These are phyloP conservation scores for Montipora capitata DNA, from an alignment of 92 coral and sea anemone species.

Conservation along the genomic window DNA sequence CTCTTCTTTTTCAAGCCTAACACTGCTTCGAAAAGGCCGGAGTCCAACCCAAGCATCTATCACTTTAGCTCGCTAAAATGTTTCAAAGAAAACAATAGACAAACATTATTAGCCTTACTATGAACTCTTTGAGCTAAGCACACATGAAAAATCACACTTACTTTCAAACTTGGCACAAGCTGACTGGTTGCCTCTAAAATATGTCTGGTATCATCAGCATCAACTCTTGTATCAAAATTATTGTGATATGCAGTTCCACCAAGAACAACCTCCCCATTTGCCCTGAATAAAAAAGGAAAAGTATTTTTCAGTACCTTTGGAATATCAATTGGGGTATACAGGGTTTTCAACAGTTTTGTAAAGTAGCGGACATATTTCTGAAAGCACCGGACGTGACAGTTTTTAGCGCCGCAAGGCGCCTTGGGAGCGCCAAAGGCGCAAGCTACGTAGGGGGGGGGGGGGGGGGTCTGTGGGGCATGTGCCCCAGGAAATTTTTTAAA, in stretches of 20 bases:
- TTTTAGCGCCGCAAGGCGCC: too few relatives aligned
- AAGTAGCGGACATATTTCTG: too few relatives aligned
- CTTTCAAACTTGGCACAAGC: conserved; percentile 81
- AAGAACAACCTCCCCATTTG: conserved; percentile 80
- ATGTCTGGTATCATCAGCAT: conserved; percentile 76
- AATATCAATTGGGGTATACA: background rate
- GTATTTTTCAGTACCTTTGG: too few relatives aligned
- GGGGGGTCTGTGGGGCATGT: too few relatives aligned
- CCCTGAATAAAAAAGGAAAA: conserved; percentile 15
- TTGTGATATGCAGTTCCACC: conserved; percentile 85
- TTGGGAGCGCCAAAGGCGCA: too few relatives aligned
- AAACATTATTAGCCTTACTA: background rate
- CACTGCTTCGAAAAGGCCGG: conserved; percentile 81
- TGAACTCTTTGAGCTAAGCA: too few relatives aligned
- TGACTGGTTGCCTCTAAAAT: conserved; percentile 73
- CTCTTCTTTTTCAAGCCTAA: conserved; percentile 87
- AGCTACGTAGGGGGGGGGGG: too few relatives aligned
- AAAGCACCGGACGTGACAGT: too few relatives aligned
- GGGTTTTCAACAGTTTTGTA: background rate
- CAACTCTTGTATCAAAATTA: conserved; percentile 62
- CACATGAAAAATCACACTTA: conserved; percentile 4
- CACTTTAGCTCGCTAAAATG: conserved; percentile 73
- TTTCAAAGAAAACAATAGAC: background rate
- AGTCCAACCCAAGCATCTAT: conserved; percentile 89
- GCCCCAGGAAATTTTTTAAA: too few relatives aligned